Conservation (phyloP, 2,888 invertebrate genomes). For the Odontomyia ornata region DNA sequence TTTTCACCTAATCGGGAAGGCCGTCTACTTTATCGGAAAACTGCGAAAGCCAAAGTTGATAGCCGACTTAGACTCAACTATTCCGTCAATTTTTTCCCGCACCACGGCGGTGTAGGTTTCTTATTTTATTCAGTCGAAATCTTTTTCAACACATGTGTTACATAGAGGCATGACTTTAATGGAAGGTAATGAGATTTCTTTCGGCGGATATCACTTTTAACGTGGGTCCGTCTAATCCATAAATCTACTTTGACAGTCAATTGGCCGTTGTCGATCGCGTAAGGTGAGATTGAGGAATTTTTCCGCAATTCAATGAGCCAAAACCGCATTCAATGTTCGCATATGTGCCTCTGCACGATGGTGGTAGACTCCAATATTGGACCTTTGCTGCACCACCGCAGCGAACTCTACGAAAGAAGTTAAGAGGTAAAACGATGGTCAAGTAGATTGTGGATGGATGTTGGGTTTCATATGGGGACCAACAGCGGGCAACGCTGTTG, state of each 20-base stretch:
- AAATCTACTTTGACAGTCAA: slow-evolving; percentile 43
- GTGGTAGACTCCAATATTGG: background rate
- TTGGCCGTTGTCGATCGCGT: slow-evolving; percentile 26
- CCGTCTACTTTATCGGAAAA: background rate
- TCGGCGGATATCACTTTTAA: slow-evolving; percentile 33
- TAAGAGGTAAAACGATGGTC: background rate
- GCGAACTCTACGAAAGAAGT: too few relatives aligned
- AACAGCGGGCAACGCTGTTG: background rate
- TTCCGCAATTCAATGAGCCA: slow-evolving; percentile 12
- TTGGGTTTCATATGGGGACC: background rate
- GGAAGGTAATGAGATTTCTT: slow-evolving; percentile 44
- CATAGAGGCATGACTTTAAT: slow-evolving; percentile 40
- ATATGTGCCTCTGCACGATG: too few relatives aligned
- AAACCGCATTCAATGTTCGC: too few relatives aligned
- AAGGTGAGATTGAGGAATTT: slow-evolving; percentile 40
- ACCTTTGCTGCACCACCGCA: background rate
- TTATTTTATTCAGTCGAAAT: background rate
- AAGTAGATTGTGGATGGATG: background rate
- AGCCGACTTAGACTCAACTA: background rate
- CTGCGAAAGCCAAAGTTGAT: background rate
- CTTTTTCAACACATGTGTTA: slow-evolving; percentile 23
- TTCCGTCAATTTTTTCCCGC: background rate
- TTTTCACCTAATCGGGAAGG: slow-evolving; percentile 20
- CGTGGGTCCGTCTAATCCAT: slow-evolving; percentile 35
- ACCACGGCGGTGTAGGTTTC: background rate